Conservation (phyloP, 2,888 invertebrate genomes). For the Dryomyza anilis region DNA sequence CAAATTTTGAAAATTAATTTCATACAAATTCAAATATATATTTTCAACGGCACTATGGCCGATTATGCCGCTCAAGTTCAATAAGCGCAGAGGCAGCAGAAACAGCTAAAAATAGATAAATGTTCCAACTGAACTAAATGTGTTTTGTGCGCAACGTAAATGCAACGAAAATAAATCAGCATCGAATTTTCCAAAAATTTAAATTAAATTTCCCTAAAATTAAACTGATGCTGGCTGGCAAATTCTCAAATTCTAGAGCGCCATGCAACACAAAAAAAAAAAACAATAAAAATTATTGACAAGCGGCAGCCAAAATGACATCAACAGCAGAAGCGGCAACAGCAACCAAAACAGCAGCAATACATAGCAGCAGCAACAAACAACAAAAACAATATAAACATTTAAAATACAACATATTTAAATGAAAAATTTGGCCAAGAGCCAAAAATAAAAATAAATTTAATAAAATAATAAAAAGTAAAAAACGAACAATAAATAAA, state of each 20-base stretch:
- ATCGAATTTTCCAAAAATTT: not conserved
- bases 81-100: no score
- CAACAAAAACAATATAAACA: not conserved
- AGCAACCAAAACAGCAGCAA: not conserved
- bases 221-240: no score
- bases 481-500: not conserved
- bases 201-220: not conserved
- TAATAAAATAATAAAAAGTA: not conserved
- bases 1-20: no score
- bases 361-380: not conserved
- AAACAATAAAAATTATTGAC: not conserved
- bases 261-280: not conserved
- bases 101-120: no score
- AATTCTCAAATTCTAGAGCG: no score
- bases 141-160: no score
- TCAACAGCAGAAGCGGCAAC: not conserved
- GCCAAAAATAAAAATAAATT: not conserved
- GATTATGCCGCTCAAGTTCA: no score
- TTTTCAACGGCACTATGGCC: no score
- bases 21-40: no score
- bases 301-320: not conserved
- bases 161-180: not conserved
- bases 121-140: no score
- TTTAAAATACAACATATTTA: not conserved
- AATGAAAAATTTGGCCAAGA: slow-evolving; percentile 7